phyloP scores from a whole-genome alignment of 2,888 invertebrate genomes.

The Prenolepis imparis region DNA sequence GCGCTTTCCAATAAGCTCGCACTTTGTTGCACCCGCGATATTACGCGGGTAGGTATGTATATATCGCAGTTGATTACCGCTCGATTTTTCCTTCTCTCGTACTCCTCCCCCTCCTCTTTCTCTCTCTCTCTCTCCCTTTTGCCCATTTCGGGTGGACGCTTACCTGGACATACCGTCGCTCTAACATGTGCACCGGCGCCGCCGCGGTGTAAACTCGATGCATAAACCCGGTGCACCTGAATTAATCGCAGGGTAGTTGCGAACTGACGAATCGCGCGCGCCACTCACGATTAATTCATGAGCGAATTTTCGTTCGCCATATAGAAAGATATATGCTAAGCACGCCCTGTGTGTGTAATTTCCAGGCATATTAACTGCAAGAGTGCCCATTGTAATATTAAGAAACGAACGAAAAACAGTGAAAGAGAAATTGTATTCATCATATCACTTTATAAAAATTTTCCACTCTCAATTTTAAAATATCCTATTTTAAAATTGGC shows the following conservation, averaged over 20 bases:
- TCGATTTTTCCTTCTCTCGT: slow-evolving; percentile 55
- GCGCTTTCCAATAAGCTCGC: slow-evolving; percentile 77
- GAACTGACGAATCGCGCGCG: slow-evolving; percentile 58
- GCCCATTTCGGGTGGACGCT: slow-evolving; percentile 47
- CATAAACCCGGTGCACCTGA: slow-evolving; percentile 69
- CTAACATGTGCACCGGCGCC: slow-evolving; percentile 31
- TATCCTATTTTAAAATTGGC: too few relatives aligned
- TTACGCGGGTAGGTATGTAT: slow-evolving; percentile 51
- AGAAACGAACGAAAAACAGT: slow-evolving; percentile 12
- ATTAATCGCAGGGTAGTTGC: slow-evolving; percentile 64
- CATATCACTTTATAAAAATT: too few relatives aligned
- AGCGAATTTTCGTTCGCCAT: slow-evolving; percentile 62
- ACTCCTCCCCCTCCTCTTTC: slow-evolving; percentile 32
- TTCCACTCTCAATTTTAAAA: too few relatives aligned
- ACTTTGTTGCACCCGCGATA: slow-evolving; percentile 78
- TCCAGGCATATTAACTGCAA: slow-evolving; percentile 28
- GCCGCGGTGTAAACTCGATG: slow-evolving; percentile 71
- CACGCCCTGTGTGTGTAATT: slow-evolving; percentile 46
- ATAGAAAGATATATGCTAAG: slow-evolving; percentile 53
- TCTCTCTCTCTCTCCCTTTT: neutral
- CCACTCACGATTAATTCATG: slow-evolving; percentile 65
- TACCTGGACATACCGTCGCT: slow-evolving; percentile 48
- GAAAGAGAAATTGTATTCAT: too few relatives aligned
- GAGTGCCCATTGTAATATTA: slow-evolving; percentile 29
- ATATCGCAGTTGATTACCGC: slow-evolving; percentile 76